Percentiles rank a stretch among this genome's conserved stretches.
Evolutionary conservation across 2,113 vertebrate species (phyloP).

Genomic region (Tragelaphus buxtoni): DNA sequence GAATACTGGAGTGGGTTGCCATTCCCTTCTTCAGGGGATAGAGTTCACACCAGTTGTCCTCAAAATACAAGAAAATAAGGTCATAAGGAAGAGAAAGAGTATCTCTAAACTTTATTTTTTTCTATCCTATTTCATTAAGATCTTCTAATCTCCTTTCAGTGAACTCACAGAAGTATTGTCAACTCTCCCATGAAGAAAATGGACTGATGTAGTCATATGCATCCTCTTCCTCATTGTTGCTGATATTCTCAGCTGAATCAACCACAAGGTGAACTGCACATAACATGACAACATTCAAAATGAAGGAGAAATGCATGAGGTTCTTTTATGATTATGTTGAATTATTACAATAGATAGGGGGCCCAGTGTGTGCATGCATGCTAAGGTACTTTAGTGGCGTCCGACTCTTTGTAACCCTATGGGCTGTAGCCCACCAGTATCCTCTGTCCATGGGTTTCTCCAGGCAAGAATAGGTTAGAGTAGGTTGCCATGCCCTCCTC

Average conservation of each 20-base stretch:
- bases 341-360: rapidly evolving
- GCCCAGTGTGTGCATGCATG: rapidly evolving
- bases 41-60: not conserved
- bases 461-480: no score
- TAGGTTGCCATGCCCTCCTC: no score
- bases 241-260: not conserved
- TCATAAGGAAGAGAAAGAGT: not conserved
- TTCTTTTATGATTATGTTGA: not conserved
- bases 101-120: not conserved
- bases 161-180: not conserved
- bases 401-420: not conserved
- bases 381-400: not conserved
- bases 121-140: not conserved
- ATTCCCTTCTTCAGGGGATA: not conserved
- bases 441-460: not conserved
- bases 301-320: rapidly evolving
- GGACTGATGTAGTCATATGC: rapidly evolving
- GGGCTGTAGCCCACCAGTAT: not conserved
- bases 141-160: not conserved
- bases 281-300: not conserved
- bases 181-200: not conserved
- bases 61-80: not conserved
- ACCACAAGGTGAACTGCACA: not conserved
- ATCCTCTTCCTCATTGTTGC: rapidly evolving
- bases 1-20: not conserved